Base-by-base conservation (phyloP, 1,140 invertebrate genomes). In the Mizuhopecten yessoensis region DNA sequence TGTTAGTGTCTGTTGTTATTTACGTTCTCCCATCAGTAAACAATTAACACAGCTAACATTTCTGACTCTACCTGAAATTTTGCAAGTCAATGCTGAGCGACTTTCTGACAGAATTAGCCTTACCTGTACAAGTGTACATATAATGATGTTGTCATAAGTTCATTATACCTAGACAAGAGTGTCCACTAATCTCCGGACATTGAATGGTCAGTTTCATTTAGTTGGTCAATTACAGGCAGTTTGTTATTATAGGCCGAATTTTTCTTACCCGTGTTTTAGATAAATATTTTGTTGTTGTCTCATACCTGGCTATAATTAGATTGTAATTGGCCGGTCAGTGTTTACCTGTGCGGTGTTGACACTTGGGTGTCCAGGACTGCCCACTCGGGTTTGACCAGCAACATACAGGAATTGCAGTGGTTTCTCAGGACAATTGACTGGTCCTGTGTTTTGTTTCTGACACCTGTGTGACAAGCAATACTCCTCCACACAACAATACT, bases 281-380 rank as follows among this genome's bases (percentile, higher is more conserved):
- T 75, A 75, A 75, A 75, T 75, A n/a, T 75, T 75, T 75, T 75
- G 0, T 75, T 29, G 57, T 75, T 75, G 57, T 75, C 29, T 75
- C 57, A 29, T 75, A 3, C 57, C 23, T 75, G n/a, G 57, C 57
- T 75, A 29, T 75, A 75, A 75, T 75, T 75, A 75, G 57, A 29
- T 75, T 75, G 57, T 75, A 75, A 75, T 75, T 75, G 23, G 11
- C 57, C 11, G 57, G 57, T 75, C 57, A 75, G 57, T 75, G n/a
- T 75, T 75, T 75, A 75, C 57, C n/a, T 75, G 17, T 75, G 57
- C 29, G 57, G 57, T 75, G 57, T 75, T 75, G 57, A 75, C 57
- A 75, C 57, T 75, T 75, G 5, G 57, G 57, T 75, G 57, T n/a
- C 57, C 57, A 75, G 5, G 57, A 75, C 57, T 75, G 57, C n/a